phyloP scores from a whole-genome alignment of 2,888 invertebrate species.

The Cosmia pyralina region DNA sequence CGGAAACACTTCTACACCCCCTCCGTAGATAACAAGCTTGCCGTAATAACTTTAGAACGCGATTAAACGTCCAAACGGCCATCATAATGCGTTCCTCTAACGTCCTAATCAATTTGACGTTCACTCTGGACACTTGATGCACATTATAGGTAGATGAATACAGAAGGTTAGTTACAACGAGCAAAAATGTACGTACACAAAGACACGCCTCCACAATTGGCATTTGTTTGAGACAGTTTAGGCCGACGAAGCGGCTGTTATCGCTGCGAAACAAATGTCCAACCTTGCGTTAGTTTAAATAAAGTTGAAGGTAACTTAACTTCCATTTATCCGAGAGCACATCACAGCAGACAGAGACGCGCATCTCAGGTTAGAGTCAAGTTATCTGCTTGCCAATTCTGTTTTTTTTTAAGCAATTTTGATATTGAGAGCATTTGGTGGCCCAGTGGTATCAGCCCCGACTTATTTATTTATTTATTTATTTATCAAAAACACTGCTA shows the following conservation, averaged over 20 bases:
- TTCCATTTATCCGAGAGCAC: background rate
- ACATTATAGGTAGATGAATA: background rate
- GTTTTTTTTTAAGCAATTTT: background rate
- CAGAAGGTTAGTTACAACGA: conserved; percentile 1
- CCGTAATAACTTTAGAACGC: conserved; percentile 26
- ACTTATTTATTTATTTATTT: too few species aligned
- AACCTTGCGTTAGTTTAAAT: background rate
- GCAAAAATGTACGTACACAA: background rate
- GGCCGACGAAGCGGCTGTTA: background rate
- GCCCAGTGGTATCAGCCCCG: too few species aligned
- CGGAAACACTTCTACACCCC: background rate
- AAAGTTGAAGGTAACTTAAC: background rate
- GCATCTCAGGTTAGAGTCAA: background rate
- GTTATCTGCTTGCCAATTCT: too few species aligned
- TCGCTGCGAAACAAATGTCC: background rate
- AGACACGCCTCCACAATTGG: background rate
- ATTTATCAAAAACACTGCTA: too few species aligned
- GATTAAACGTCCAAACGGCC: conserved; percentile 32
- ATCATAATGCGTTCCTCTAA: conserved; percentile 43
- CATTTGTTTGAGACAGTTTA: background rate
- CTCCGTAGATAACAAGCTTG: conserved; percentile 13
- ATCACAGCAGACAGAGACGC: background rate
- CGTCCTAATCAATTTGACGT: conserved; percentile 60
- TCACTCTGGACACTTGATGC: conserved; percentile 32
- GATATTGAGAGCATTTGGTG: background rate